These are phyloP conservation scores for Beris morrisii DNA, from an alignment of 2,888 invertebrate genomes.

Conservation along the genomic window DNA sequence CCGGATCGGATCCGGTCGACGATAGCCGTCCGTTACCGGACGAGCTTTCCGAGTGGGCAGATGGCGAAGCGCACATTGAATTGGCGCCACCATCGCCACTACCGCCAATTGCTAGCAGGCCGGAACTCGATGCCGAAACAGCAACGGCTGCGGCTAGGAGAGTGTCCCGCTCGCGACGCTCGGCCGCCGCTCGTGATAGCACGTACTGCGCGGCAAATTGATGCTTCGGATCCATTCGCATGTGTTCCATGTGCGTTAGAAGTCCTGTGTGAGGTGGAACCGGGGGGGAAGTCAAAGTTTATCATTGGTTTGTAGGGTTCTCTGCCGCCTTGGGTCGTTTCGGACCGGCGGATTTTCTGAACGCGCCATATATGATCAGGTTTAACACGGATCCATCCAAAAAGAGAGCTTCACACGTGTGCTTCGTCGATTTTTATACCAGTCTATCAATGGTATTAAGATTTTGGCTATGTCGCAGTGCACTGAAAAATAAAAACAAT, in stretches of 20 bases:
- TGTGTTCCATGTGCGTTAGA: conserved; percentile 92
- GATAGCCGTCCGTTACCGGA: conserved; percentile 78
- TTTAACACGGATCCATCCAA: too few relatives aligned
- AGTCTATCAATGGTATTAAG: too few relatives aligned
- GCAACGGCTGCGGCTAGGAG: conserved; percentile 67
- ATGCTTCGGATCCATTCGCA: conserved; percentile 96
- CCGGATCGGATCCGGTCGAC: conserved; percentile 76
- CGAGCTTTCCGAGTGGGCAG: conserved; percentile 84
- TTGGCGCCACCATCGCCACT: conserved; percentile 57
- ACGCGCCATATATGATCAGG: too few relatives aligned
- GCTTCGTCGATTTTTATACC: too few relatives aligned
- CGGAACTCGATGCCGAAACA: conserved; percentile 65
- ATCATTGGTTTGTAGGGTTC: too few relatives aligned
- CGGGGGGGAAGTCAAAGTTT: background rate
- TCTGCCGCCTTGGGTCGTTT: too few relatives aligned
- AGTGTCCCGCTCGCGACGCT: conserved; percentile 80
- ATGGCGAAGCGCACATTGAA: conserved; percentile 78
- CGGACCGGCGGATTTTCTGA: too few relatives aligned
- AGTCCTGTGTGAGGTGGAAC: conserved; percentile 65
- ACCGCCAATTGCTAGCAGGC: conserved; percentile 58
- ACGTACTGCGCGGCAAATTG: conserved; percentile 95
- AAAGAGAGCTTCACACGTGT: too few relatives aligned
- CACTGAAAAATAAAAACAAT: too few relatives aligned
- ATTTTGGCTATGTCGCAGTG: too few relatives aligned
- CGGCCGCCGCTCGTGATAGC: conserved; percentile 85